Evolutionary conservation across 2,888 invertebrate species (phyloP), one percentile per base, ranked within the genome.

Genomic region (Hirtodrosophila duncani): DNA sequence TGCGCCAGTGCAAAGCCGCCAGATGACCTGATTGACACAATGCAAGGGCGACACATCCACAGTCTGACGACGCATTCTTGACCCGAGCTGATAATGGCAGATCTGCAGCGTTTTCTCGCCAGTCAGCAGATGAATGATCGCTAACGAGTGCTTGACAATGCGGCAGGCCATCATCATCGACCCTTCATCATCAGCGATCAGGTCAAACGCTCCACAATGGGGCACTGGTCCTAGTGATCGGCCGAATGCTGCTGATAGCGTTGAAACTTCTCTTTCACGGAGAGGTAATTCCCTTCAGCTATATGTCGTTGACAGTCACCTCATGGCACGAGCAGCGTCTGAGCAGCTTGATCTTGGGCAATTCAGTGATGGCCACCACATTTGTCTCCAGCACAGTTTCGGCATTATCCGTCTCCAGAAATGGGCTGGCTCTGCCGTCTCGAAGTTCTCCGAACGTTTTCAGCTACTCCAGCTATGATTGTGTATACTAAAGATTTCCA

Each of bases 121-220:
- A 69, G 96, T 96, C 10, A 96, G 89, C 82, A 96, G 89, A 84
- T 96, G 97, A 84, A 99, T 99, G 86, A 99, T 99, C 90, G 99
- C 99, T 88, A 99, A 99, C 1, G 99, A 96, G 87, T 99, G 99
- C 88, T 98, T 99, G 11, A 99, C 97, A 85, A 99, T 99, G 64
- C 99, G 91, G 44, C 99, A 97, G 41, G 99, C 95, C 98, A 99
- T 96, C 66, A 99, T 89, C 88, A 99, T 99, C 99, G 92, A 11
- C 99, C 99, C 87, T 99, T 99, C 98, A 99, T 99, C 99, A 99
- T 99, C 81, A 99, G 88, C 0, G 98, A 98, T 88, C 97, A 97
- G 55, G 96, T 96, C 56, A 99, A 90, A 85, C 99, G 94, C 89
- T 99, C 99, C 51, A 99, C 99, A 85, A 99, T 98, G 14, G 99